Evolutionary conservation across 2,888 invertebrate species (phyloP).

Genomic region (Onthophagus sagittarius): DNA sequence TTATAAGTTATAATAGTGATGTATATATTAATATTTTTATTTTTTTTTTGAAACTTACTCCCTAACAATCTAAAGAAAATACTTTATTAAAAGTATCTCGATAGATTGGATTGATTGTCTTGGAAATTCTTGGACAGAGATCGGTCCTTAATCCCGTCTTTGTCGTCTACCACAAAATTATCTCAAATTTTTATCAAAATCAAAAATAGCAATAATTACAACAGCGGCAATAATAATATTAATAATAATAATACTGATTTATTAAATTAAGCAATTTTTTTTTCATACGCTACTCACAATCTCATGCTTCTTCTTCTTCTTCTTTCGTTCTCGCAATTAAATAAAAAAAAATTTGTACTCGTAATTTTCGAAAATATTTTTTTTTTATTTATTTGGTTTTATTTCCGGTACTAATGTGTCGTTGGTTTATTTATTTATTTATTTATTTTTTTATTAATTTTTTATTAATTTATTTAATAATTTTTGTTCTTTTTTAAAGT

Average conservation of each 20-base stretch:
- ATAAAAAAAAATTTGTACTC: neutral
- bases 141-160: neutral
- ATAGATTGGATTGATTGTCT: neutral
- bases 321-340: neutral
- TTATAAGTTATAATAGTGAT: neutral
- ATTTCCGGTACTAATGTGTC: neutral
- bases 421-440: neutral
- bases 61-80: neutral
- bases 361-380: neutral
- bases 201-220: neutral
- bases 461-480: too few relatives aligned
- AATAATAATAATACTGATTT: neutral
- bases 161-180: neutral
- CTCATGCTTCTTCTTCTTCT: neutral
- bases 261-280: neutral
- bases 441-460: too few relatives aligned
- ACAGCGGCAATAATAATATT: neutral
- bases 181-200: neutral
- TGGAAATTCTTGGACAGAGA: neutral
- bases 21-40: neutral
- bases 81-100: neutral
- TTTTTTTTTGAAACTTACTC: neutral
- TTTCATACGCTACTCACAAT: neutral
- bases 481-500: too few relatives aligned
- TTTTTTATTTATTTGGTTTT: neutral